Evolutionary conservation across 2,113 vertebrate genomes (phyloP).

Genomic region (Aegypius monachus): DNA sequence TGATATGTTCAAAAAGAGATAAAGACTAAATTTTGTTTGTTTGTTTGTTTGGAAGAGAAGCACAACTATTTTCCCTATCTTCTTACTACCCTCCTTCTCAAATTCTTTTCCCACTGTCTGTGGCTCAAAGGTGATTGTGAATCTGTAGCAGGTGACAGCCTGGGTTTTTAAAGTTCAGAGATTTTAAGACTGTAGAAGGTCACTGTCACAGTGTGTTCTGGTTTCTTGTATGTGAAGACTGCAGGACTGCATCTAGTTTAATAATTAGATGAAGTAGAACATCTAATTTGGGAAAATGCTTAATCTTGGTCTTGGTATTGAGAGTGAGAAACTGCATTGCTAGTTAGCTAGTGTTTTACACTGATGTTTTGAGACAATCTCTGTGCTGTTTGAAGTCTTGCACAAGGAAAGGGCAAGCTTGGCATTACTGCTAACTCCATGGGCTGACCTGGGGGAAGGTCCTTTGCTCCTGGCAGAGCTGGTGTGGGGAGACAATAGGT

Average conservation of each 20-base stretch:
- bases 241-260: neutral
- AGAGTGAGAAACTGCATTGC: neutral
- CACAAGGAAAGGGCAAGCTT: neutral
- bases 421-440: neutral
- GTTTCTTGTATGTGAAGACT: neutral
- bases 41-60: neutral
- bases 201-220: neutral
- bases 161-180: neutral
- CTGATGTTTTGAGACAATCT: neutral
- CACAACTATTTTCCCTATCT: neutral
- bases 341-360: neutral
- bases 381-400: neutral
- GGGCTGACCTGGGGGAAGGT: neutral
- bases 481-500: neutral
- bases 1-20: neutral
- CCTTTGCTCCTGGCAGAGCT: neutral
- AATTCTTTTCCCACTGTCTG: neutral
- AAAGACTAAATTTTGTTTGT: neutral
- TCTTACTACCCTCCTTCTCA: neutral
- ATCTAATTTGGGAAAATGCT: neutral
- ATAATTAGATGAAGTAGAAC: neutral
- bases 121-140: neutral
- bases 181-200: neutral
- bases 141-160: neutral
- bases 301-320: neutral